Evolutionary conservation across 2,888 invertebrate genomes (phyloP), one percentile per base, ranked within the genome.

Genomic region (Oxycera nigricornis): DNA sequence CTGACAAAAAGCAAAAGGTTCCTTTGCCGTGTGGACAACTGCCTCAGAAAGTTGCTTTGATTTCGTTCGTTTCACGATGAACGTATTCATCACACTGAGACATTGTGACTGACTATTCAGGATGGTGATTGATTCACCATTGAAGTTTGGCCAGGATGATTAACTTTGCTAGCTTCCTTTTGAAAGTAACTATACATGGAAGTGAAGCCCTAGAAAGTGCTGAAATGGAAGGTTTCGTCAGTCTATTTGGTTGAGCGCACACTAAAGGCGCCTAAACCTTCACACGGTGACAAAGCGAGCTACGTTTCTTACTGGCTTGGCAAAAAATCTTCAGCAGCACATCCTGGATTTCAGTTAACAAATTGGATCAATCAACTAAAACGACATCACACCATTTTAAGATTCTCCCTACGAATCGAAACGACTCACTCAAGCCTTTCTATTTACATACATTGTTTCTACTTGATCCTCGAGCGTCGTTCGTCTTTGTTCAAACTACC

Each of bases 1-100:
- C 75, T 75, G 46, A 52, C 75, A 70, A 74, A 75, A 70, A 73
- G 72, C 75, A 70, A 74, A 75, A 70, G 74, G 72, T 73, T 75
- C 68, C 72, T 50, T 74, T 72, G 6, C 22, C 76, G 76, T 78
- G 76, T 76, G 77, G 76, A 76, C 76, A 78, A 77, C 74, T 76
- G 76, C 77, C 76, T 77, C 77, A n/a, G 77, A 76, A 76, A 77
- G 50, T 50, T 50, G 74, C 41, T 73, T 41, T 61, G 61, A 68
- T 67, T 67, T 39, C 30, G 9, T 61, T 26, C 61, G 17, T 17
- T 59, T 28, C 22, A 3, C 6, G 57, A 59, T 28, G 14, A 26
- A 26, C n/a, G 30, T n/a, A 39, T 31, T n/a, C 62, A 35, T 62
- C 20, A 20, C 20, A 35, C 31, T 50, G 30, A 61, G 39, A 61